Percentiles rank a stretch among this genome's conserved stretches.
These are phyloP conservation scores for Chloromyia formosa DNA, from an alignment of 2,888 invertebrate species.

Conservation along the genomic window DNA sequence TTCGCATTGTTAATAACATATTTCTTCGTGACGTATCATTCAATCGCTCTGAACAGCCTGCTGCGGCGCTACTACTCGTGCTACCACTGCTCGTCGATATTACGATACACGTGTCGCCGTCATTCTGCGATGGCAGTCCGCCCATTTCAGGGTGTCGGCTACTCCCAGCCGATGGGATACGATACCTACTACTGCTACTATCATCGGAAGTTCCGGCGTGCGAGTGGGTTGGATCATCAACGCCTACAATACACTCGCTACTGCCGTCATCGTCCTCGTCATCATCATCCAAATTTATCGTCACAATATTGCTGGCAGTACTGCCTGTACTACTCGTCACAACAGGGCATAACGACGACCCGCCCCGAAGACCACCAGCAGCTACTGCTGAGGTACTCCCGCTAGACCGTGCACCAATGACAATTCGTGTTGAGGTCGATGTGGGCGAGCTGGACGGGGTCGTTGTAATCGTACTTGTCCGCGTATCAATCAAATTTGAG, in stretches of 20 bases:
- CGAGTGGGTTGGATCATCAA: slow-evolving; percentile 17
- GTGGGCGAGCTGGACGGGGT: slow-evolving; percentile 54
- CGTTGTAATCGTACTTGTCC: slow-evolving; percentile 53
- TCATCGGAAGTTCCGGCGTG: slow-evolving; percentile 34
- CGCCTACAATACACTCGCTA: slow-evolving; percentile 21
- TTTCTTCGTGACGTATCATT: slow-evolving; percentile 42
- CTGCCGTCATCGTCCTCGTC: slow-evolving; percentile 40
- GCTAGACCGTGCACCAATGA: not conserved
- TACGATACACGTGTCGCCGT: slow-evolving; percentile 48
- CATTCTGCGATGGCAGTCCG: slow-evolving; percentile 48
- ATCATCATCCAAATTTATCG: slow-evolving; percentile 17
- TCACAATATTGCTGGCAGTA: not conserved
- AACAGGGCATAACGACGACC: slow-evolving; percentile 33
- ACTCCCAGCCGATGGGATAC: not conserved
- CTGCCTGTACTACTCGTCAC: slow-evolving; percentile 48
- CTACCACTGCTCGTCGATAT: slow-evolving; percentile 45
- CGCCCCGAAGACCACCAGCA: not conserved
- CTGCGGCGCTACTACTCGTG: not conserved
- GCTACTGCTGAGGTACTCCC: slow-evolving; percentile 27
- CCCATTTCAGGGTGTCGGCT: slow-evolving; percentile 40
- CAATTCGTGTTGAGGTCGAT: not conserved
- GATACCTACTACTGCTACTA: slow-evolving; percentile 6
- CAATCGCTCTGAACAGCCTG: slow-evolving; percentile 7
- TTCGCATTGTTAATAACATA: slow-evolving; percentile 46
- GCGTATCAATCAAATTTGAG: slow-evolving; percentile 19